A percentile compares a stretch with the other conserved stretches of the same genome.
Evolutionary conservation across 1,140 invertebrate genomes (phyloP).

Genomic region (Sipha flava): DNA sequence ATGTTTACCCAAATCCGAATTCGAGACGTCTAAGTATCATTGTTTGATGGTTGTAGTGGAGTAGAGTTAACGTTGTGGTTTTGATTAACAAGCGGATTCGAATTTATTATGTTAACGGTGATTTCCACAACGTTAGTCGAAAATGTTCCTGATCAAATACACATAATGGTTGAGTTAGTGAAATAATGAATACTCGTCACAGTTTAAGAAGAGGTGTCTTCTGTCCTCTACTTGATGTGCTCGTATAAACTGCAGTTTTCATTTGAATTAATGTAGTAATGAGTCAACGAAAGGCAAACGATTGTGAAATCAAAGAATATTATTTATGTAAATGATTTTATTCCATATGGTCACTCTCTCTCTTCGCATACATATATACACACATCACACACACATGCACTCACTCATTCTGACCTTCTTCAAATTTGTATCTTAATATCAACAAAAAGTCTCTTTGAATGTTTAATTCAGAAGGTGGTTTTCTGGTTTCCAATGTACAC

Average conservation of each 20-base stretch:
- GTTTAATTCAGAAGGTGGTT: not conserved
- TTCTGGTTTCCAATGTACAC: not conserved
- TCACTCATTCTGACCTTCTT: not conserved
- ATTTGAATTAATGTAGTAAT: not conserved
- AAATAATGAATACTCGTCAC: constrained; percentile 1
- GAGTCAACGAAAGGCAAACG: not conserved
- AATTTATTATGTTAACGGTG: not conserved
- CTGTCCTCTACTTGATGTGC: not conserved
- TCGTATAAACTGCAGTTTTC: not conserved
- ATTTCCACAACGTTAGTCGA: not conserved
- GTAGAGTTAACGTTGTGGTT: not conserved
- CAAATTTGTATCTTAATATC: not conserved
- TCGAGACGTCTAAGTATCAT: not conserved
- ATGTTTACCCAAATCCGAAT: not conserved
- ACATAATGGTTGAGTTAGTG: not conserved
- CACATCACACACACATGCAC: no score
- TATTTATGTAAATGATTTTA: not conserved
- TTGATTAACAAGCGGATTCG: not conserved
- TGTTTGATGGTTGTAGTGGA: not conserved
- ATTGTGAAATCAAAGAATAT: not conserved
- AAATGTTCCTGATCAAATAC: constrained; percentile 5
- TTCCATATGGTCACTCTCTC: not conserved
- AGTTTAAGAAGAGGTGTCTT: not conserved
- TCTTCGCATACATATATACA: not conserved
- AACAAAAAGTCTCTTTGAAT: not conserved